Evolutionary conservation across 2,113 vertebrate species (phyloP), one percentile per base, ranked within the genome.

Genomic region (Corythoichthys intestinalis): DNA sequence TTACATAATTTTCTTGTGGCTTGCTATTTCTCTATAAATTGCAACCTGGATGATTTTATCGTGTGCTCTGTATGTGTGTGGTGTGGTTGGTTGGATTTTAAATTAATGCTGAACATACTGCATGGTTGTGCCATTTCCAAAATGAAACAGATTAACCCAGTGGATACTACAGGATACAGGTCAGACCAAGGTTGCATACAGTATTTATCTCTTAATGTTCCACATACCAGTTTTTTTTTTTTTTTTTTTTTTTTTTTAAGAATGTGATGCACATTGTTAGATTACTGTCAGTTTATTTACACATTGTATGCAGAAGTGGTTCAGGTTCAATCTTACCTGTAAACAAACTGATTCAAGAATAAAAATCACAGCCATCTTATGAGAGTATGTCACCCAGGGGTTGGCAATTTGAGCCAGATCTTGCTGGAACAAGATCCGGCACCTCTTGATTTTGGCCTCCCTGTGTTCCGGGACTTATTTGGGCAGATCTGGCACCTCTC

Each of bases 21-120:
- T 6, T 41, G 39, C 39, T 41, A 6, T 28, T 28, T 28, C 20
- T 28, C 20, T 41, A 6, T 41, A 41, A 41, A 41, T 41, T 41
- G 39, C 3, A 41, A 41, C 39, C 6, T 41, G 6, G 39, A 6
- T 41, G 39, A 41, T 41, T 6, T 41, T 41, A 41, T 3, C 28
- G 10, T 39, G 28, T 59, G 28, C 14, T 28, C 20, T 28, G 20
- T 28, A 13, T 48, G 47, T 48, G 12, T 48, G 10, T 11, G 52
- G 7, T 8, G 1, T 7, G 37, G 14, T 35, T 11, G 35, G 6
- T 53, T 35, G 49, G 39, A 65, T 73, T 28, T n/a, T 13, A 12
- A 72, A 85, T 69, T 65, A 60, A 77, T 52, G 10, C 39, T 65
- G 65, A 68, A 82, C 66, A 71, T 67, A 67, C 44, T 15, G 57